Percentiles rank a stretch among this genome's conserved stretches.
Conservation (phyloP, 2,113 vertebrate species). For the Menidia beryllina region DNA sequence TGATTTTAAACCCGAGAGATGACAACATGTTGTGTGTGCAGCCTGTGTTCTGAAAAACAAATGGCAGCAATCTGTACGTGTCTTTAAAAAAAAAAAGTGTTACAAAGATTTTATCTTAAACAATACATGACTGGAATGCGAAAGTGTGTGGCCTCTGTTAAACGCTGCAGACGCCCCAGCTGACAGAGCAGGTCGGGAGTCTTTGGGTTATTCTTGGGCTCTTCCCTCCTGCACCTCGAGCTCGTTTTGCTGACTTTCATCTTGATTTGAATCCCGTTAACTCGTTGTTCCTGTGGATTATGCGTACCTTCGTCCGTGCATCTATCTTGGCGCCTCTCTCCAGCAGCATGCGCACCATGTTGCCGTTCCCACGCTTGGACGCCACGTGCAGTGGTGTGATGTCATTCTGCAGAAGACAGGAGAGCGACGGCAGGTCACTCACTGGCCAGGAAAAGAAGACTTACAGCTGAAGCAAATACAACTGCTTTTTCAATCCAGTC, state of each 20-base stretch:
- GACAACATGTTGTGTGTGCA: no score
- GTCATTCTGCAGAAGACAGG: slow-evolving; percentile 87
- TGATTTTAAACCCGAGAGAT: neutral
- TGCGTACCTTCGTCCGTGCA: slow-evolving; percentile 93
- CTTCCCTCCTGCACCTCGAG: no score
- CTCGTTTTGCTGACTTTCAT: neutral
- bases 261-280: no score
- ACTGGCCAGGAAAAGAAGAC: neutral
- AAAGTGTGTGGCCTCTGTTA: neutral
- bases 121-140: neutral
- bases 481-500: no score
- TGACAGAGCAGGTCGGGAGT: no score
- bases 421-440: neutral
- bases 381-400: slow-evolving; percentile 97
- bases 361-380: slow-evolving; percentile 95
- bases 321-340: slow-evolving; percentile 97
- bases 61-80: neutral
- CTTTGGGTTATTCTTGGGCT: no score
- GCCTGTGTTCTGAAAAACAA: neutral
- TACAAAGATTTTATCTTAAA: neutral
- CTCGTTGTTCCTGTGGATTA: neutral
- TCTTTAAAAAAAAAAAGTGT: no score
- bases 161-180: no score
- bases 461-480: no score
- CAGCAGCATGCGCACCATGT: slow-evolving; percentile 96